Evolutionary conservation across 2,797 vertebrate genomes (phyloP).

Genomic region (Hapalemur alaotrensis): DNA sequence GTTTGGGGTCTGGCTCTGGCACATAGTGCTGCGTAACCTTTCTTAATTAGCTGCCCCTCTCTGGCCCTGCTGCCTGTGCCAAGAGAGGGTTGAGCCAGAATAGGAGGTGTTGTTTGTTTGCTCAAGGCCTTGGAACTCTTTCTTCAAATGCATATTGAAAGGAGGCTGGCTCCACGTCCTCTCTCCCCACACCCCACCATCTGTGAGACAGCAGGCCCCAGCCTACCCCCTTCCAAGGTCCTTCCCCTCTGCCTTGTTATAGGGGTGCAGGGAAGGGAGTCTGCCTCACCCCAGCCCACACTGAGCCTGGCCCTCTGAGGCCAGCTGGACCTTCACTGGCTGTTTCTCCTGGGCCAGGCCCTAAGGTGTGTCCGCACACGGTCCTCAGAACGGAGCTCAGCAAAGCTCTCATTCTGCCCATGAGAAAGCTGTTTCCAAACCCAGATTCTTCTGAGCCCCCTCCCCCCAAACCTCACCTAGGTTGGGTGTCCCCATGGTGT

Average conservation of each 20-base stretch:
- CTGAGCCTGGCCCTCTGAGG: neutral
- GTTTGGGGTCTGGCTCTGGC: neutral
- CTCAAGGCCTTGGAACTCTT: neutral
- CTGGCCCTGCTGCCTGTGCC: neutral
- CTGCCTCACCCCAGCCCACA: neutral
- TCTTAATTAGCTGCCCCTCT: neutral
- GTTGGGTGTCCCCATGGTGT: neutral
- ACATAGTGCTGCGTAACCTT: neutral
- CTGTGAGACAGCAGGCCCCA: neutral
- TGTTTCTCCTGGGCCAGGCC: neutral
- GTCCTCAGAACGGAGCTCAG: neutral
- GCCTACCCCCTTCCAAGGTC: neutral
- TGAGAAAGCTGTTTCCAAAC: neutral
- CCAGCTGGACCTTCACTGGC: neutral
- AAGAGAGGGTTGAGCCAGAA: neutral
- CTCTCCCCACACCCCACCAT: neutral
- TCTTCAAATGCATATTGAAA: neutral
- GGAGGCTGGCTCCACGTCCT: neutral
- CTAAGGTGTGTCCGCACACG: neutral
- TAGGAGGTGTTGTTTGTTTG: neutral
- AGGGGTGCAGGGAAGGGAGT: neutral
- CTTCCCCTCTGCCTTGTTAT: neutral
- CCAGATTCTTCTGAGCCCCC: neutral
- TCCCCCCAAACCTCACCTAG: neutral
- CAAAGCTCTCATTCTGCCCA: accelerated